Base-by-base conservation (phyloP, 2,888 invertebrate genomes). In the Luffia ferchaultella region DNA sequence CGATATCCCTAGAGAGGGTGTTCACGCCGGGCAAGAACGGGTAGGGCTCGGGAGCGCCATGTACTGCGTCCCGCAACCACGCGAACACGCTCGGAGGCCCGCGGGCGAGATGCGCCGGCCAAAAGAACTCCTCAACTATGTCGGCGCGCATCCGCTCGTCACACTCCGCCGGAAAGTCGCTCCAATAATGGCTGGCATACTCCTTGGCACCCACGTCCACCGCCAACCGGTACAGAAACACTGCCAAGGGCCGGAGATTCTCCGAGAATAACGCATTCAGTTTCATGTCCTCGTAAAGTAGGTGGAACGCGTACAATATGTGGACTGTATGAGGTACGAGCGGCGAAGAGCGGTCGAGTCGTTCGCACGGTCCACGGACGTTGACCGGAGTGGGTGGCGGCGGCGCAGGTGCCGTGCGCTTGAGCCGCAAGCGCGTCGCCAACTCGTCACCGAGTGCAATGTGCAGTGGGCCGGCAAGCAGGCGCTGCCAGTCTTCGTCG, bases 241-340 rank as follows among this genome's bases (percentile, higher is more conserved):
- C 65, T 0, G 90, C 92, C 42, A 97, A 65, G 0, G 89, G 84
- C 50, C 87, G 86, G 54, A 94, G 68, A 58, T 91, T 89, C 51
- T 88, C 88, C 46, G 87, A 86, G 57, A 92, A 75, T 0, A 93
- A 76, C 0, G 88, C 86, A 62, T 95, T 92, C 51, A 97, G 70
- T 67, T 97, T 97, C 2, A 95, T 80, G 65, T 97, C 96, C 85
- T 97, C 97, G 63, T 97, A 97, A 0, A 96, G 85, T 20, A 97
- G 79, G 77, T 97, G 97, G 40, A 97, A 80, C 0, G 92, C 87
- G 65, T 90, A 94, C 51, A 96, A 85, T 20, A 96, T 85, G 49
- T 92, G 85, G 3, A 92, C 86, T 12, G 93, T 87, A 60, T 91
- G 89, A 0, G 89, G 86, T 60, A 93, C 95, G 1, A 96, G 74